Evolutionary conservation across 2,113 vertebrate genomes (phyloP), one percentile per base, ranked within the genome.

Genomic region (Picathartes gymnocephalus): DNA sequence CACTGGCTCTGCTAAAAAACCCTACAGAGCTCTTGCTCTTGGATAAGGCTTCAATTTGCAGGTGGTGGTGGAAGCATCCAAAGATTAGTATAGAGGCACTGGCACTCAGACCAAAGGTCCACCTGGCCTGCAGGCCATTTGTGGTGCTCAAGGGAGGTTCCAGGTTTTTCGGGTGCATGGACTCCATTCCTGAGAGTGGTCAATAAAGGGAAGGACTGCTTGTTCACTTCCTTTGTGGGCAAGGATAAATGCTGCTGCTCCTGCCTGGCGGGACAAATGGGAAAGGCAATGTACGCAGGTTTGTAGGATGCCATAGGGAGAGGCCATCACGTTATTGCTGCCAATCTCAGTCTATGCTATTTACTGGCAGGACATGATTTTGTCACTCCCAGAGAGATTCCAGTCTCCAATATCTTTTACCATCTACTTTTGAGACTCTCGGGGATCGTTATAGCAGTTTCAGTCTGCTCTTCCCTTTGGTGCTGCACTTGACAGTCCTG

Each of bases 181-280:
- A 73, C 60, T 81, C 90, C 94, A 92, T 94, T 93, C 95, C 91
- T 88, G 53, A 90, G 56, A 78, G 74, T 62, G 81, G 88, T 69
- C 65, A 84, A 1, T 28, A 70, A 56, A 73, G 78, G 85, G 78
- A 84, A 93, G 90, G 94, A 74, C 78, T 70, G 85, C 56, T 92
- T 42, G 27, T 87, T 84, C 81, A 54, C 81, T 92, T 94, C 95
- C 92, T 90, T 81, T 95, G 91, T 94, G 94, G 92, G 91, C 91
- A 94, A 94, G 48, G 47, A 90, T 78, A 93, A 94, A 96, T 95
- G 94, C 57, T 95, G 92, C 86, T 92, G 81, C 94, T 96, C 94
- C 91, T 90, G 95, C 91, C 94, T 76, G 92, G 95, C 57, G 3
- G 91, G 94, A 76, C 91, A 68, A 88, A 95, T 94, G 74, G 79